Conservation (phyloP, 2,113 vertebrate species). For the Hydropotes inermis region DNA sequence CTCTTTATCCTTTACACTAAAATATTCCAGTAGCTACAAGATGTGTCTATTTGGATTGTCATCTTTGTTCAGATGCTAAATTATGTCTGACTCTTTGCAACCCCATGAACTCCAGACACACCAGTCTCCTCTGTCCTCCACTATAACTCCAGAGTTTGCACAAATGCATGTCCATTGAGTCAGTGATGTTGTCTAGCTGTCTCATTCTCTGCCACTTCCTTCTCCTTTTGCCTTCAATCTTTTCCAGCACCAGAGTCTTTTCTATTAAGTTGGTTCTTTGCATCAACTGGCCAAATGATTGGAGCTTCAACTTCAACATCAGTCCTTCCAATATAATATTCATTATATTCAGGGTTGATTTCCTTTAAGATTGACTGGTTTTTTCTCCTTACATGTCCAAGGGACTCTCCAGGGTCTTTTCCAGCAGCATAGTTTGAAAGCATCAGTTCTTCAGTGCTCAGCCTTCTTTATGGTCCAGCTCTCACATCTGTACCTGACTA, state of each 20-base stretch:
- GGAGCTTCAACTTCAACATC: not conserved
- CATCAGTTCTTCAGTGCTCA: not conserved
- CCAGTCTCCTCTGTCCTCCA: not conserved
- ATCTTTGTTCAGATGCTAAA: not conserved
- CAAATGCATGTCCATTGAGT: not conserved
- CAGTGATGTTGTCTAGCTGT: rapidly evolving
- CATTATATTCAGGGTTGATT: not conserved
- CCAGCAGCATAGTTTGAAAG: not conserved
- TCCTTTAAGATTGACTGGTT: not conserved
- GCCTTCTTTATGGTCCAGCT: not conserved
- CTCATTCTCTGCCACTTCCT: not conserved
- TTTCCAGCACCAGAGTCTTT: not conserved
- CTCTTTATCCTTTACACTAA: not conserved
- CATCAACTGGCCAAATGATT: not conserved
- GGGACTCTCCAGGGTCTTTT: not conserved
- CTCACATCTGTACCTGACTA: not conserved
- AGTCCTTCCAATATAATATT: not conserved
- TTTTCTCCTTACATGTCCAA: not conserved
- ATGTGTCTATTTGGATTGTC: not conserved
- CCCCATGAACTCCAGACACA: not conserved
- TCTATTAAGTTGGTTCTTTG: not conserved
- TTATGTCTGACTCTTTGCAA: not conserved
- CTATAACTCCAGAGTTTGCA: not conserved
- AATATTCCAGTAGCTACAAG: not conserved
- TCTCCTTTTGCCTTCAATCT: not conserved